Conservation (phyloP, 2,797 vertebrate genomes). For the Spinus olivaceus region DNA sequence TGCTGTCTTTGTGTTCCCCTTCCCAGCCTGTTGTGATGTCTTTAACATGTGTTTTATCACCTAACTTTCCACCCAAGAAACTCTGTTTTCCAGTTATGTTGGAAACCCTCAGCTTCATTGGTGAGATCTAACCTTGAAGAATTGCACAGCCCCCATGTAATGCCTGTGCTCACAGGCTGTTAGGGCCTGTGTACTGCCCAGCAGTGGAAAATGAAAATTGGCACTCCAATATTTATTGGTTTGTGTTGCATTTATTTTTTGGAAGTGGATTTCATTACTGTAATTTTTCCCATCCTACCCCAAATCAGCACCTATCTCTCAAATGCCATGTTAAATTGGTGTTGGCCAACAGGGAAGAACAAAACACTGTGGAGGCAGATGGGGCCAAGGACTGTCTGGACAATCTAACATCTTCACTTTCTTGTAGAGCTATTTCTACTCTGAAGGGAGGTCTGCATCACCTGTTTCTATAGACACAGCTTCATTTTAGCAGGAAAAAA, state of each 20-base stretch:
- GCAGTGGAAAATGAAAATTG: not conserved
- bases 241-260: not conserved
- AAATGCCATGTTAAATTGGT: not conserved
- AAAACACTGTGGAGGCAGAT: accelerated
- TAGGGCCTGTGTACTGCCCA: not conserved
- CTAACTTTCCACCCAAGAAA: not conserved
- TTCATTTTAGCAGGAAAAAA: not conserved
- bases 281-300: not conserved
- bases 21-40: not conserved
- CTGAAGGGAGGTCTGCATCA: not conserved
- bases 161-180: accelerated
- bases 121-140: not conserved
- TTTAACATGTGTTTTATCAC: not conserved
- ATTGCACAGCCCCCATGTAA: not conserved
- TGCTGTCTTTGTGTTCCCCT: not conserved
- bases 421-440: not conserved
- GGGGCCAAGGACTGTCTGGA: not conserved
- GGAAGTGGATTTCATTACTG: not conserved
- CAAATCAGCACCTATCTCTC: not conserved
- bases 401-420: not conserved
- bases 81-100: not conserved
- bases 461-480: not conserved
- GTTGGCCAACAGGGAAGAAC: not conserved
- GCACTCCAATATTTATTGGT: not conserved
- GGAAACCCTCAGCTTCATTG: not conserved